phyloP scores from a whole-genome alignment of 2,113 vertebrate species.

The Chunga burmeisteri region DNA sequence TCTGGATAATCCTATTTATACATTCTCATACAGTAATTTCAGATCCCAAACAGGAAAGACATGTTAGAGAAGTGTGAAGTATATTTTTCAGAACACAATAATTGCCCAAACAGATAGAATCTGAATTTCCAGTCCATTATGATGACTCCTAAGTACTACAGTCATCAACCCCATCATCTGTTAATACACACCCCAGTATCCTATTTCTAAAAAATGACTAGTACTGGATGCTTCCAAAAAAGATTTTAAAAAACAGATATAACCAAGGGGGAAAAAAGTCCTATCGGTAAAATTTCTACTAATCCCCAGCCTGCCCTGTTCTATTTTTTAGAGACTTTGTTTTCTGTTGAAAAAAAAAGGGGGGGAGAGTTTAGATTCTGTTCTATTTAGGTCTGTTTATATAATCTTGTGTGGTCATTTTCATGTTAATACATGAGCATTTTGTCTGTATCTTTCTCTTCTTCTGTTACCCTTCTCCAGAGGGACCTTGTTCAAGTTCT shows the following conservation, averaged over 20 bases:
- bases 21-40: not conserved
- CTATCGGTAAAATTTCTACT: not conserved
- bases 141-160: not conserved
- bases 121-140: not conserved
- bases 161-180: not conserved
- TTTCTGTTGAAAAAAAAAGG: not conserved
- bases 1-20: conserved; percentile 17
- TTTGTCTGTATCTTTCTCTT: not conserved
- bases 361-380: not conserved
- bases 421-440: not conserved
- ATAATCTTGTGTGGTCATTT: not conserved
- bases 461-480: not conserved
- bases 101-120: not conserved
- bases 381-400: not conserved
- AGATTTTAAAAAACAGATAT: not conserved
- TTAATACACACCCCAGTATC: not conserved
- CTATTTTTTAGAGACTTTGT: not conserved
- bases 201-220: not conserved
- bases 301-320: not conserved
- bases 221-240: not conserved
- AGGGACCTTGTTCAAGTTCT: not conserved
- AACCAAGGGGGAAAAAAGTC: not conserved
- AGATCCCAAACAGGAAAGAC: not conserved
- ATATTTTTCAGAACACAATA: not conserved
- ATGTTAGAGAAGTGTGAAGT: not conserved